Base-by-base conservation (phyloP, 2,888 invertebrate species). In the Plagodis pulveraria region DNA sequence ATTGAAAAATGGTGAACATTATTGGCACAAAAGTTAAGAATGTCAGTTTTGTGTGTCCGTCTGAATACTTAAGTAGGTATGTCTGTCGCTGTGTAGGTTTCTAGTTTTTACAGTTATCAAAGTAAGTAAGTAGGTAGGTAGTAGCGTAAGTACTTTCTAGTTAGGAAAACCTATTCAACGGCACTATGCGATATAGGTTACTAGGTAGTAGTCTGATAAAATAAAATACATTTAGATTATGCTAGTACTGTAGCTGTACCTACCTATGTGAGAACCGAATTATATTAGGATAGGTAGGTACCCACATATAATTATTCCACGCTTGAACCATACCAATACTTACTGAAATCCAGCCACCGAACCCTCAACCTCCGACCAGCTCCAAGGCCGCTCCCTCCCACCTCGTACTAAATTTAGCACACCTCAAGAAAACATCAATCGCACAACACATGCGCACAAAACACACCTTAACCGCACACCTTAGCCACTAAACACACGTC, bases 391-490 rank as follows among this genome's bases (percentile, higher is more conserved):
- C 59, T 9, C 50, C 78, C 83, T 71, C 84, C 84, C 84, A 87
- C 88, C 89, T 77, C 55, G 56, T 40, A 40, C 90, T 87, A 87
- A 86, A 91, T 89, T 87, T 87, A 89, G 88, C 83, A 77, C 89
- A 90, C 91, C 91, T 91, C 91, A 90, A 89, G 89, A 80, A 90
- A 91, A 91, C 90, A 90, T 91, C 91, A 91, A 91, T 91, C 85
- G 83, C 76, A 72, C 84, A 81, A 91, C 91, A 91, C 91, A 91
- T 91, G 91, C 91, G 91, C 91, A 91, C 88, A 80, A 76, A 63
- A 63, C 60, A 69, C 69, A 69, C 67, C 64, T 65, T 60, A 55
- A 58, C 51, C 78, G 77, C 79, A 79, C 74, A 74, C 69, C 70
- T 67, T 64, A 55, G 61, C 62, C 70, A 59, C 74, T 70, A 71